Evolutionary conservation across 2,888 invertebrate species (phyloP).

Genomic region (Trissonchulus sp.): DNA sequence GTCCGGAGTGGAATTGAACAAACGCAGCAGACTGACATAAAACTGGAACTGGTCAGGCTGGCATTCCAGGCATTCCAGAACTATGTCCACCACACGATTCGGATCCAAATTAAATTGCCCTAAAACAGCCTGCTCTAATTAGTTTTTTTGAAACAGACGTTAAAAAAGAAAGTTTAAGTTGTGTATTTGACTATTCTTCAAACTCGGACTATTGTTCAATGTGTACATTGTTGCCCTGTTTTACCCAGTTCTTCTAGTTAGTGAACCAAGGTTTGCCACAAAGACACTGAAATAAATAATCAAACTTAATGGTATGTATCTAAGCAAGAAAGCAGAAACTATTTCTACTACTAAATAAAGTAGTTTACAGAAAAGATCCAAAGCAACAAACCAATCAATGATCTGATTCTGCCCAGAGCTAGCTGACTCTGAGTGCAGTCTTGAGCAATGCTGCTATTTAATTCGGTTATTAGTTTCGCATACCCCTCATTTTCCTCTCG

Average conservation of each 20-base stretch:
- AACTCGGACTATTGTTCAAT: no score
- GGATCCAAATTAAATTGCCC: slow-evolving; percentile 99
- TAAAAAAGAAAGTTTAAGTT: background rate
- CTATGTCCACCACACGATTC: slow-evolving; percentile 88
- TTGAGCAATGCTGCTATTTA: slow-evolving; percentile 66
- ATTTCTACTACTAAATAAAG: no score
- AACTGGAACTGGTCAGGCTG: slow-evolving; percentile 54
- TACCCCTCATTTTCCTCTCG: slow-evolving; percentile 99
- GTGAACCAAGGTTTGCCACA: no score
- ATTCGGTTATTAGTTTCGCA: slow-evolving; percentile 86
- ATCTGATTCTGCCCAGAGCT: slow-evolving; percentile 31
- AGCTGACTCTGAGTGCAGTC: background rate
- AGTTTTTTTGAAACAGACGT: background rate
- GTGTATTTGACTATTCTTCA: no score
- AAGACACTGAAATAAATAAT: no score
- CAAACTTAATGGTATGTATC: no score
- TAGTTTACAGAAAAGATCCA: no score
- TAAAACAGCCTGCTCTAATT: no score
- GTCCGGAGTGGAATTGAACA: slow-evolving; percentile 48
- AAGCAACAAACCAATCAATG: slow-evolving; percentile 37
- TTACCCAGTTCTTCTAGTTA: no score
- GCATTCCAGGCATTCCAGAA: slow-evolving; percentile 88
- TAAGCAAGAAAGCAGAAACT: no score
- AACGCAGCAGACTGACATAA: slow-evolving; percentile 31
- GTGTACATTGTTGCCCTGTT: no score